Conservation (phyloP, 2,113 vertebrate species). For the Silurus meridionalis region DNA sequence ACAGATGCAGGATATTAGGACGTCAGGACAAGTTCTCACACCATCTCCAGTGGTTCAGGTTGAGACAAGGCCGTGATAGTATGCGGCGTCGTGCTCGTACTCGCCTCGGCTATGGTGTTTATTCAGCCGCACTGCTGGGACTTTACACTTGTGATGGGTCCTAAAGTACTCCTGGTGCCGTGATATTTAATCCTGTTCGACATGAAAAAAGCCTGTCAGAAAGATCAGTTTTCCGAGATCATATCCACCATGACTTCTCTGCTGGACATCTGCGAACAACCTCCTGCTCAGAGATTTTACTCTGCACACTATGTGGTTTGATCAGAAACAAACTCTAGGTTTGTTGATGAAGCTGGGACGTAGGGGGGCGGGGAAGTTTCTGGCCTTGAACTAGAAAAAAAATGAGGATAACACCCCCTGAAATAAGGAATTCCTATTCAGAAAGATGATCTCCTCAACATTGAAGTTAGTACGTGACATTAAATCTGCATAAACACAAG, state of each 20-base stretch:
- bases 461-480: not conserved
- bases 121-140: not conserved
- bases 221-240: slow-evolving; percentile 48
- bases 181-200: slow-evolving; percentile 47
- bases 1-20: not conserved
- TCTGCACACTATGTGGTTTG: not conserved
- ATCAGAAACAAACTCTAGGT: not conserved
- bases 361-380: not conserved
- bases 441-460: not conserved
- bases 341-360: no score
- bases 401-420: not conserved
- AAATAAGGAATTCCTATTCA: not conserved
- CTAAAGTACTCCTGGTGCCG: not conserved
- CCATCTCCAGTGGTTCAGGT: slow-evolving; percentile 2
- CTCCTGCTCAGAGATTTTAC: slow-evolving; percentile 18
- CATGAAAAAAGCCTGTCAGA: slow-evolving; percentile 47
- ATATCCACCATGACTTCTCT: slow-evolving; percentile 64
- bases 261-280: slow-evolving; percentile 58
- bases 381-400: not conserved
- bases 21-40: not conserved
- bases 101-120: slow-evolving; percentile 1
- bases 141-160: not conserved
- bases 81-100: slow-evolving; percentile 22
- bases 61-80: slow-evolving; percentile 22
- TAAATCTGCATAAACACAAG: not conserved